A percentile compares a stretch with the other conserved stretches of the same genome.
Evolutionary conservation across 2,797 vertebrate genomes (phyloP).

Genomic region (Pseudochaenichthys georgianus): DNA sequence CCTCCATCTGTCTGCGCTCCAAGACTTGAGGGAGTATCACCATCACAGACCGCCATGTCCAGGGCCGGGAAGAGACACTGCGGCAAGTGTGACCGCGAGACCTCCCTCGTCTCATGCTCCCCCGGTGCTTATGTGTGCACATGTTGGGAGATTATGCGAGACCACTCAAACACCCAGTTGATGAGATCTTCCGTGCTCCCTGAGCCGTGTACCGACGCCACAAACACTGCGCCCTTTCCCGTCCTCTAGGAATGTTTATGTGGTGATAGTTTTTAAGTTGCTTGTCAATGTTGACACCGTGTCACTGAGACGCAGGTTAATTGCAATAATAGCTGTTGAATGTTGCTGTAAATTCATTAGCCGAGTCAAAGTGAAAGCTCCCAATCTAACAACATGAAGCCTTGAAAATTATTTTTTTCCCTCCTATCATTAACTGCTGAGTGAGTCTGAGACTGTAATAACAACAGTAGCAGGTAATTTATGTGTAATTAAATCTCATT

Average conservation of each 20-base stretch:
- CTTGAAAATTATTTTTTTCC: background rate
- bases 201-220: constrained; percentile 56
- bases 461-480: background rate
- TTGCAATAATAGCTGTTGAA: constrained; percentile 40
- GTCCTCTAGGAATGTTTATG: constrained; percentile 47
- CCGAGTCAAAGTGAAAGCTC: constrained; percentile 5
- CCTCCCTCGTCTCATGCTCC: constrained; percentile 64
- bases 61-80: constrained; percentile 43
- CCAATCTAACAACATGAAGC: constrained; percentile 12
- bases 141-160: constrained; percentile 61
- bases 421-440: constrained; percentile 40
- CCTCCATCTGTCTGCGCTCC: constrained; percentile 45
- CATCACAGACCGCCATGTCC: constrained; percentile 38
- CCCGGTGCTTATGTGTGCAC: constrained; percentile 55
- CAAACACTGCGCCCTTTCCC: constrained; percentile 52
- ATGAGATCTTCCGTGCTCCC: constrained; percentile 65
- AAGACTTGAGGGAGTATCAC: constrained; percentile 43
- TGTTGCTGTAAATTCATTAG: constrained; percentile 53
- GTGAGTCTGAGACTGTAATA: background rate
- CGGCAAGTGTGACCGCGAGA: constrained; percentile 34
- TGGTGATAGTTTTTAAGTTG: constrained; percentile 43
- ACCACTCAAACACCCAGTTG: constrained; percentile 61
- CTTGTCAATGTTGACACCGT: constrained; percentile 33
- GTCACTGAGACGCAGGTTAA: constrained; percentile 48
- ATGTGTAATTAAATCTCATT: background rate